Evolutionary conservation across 2,888 invertebrate genomes (phyloP).

Genomic region (Anticlea derivata): DNA sequence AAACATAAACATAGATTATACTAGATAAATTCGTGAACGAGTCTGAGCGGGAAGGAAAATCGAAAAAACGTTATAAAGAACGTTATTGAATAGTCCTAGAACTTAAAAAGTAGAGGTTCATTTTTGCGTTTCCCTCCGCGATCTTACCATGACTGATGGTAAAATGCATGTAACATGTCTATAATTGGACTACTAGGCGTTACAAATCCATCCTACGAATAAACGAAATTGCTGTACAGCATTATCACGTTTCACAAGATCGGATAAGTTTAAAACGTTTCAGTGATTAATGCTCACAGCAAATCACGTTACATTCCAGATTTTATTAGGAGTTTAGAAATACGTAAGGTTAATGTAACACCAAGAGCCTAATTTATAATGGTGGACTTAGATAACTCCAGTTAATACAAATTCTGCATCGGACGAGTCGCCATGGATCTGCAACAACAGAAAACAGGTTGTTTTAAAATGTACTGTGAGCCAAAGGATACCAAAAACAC

Average conservation of each 20-base stretch:
- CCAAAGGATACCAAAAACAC: neutral
- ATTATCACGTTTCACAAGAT: slow-evolving; percentile 55
- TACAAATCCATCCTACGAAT: slow-evolving; percentile 56
- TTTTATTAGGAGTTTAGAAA: slow-evolving; percentile 39
- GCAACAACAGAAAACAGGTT: slow-evolving; percentile 56
- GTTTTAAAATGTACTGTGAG: neutral
- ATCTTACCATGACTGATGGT: slow-evolving; percentile 54
- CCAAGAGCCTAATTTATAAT: slow-evolving; percentile 46
- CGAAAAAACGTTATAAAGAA: slow-evolving; percentile 64
- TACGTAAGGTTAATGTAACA: slow-evolving; percentile 47
- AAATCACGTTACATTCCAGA: slow-evolving; percentile 51
- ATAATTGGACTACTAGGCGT: slow-evolving; percentile 47
- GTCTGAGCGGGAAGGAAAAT: slow-evolving; percentile 63
- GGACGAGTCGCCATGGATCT: slow-evolving; percentile 63
- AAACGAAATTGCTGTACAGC: slow-evolving; percentile 61
- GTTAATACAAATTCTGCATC: slow-evolving; percentile 44
- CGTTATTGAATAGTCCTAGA: slow-evolving; percentile 54
- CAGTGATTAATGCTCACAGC: slow-evolving; percentile 63
- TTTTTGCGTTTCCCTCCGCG: slow-evolving; percentile 67
- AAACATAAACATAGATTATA: slow-evolving; percentile 40
- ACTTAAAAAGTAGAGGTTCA: slow-evolving; percentile 60
- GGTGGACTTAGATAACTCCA: slow-evolving; percentile 48
- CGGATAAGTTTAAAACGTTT: slow-evolving; percentile 35
- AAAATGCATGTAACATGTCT: slow-evolving; percentile 39
- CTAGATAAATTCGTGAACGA: slow-evolving; percentile 53